Conservation (phyloP, 2,797 vertebrate species). For the Neosilurus mollespiculum region DNA sequence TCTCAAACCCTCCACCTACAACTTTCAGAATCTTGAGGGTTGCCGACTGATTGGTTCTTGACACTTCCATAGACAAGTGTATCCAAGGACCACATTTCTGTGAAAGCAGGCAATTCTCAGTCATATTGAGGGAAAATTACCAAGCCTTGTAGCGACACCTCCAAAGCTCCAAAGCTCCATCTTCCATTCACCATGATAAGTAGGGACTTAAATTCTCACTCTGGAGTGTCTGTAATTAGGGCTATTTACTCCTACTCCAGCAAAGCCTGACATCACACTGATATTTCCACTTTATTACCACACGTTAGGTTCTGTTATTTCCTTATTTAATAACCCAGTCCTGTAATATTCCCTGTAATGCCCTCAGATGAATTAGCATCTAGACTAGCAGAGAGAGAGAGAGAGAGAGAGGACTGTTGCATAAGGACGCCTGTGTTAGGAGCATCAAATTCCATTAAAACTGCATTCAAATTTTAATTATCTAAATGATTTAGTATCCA, state of each 20-base stretch:
- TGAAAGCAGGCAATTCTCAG: neutral
- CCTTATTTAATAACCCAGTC: slow-evolving; percentile 31
- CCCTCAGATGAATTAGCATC: slow-evolving; percentile 14
- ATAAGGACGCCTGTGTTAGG: neutral
- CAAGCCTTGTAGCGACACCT: neutral
- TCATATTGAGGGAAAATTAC: neutral
- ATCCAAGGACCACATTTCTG: neutral
- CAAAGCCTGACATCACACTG: slow-evolving; percentile 9
- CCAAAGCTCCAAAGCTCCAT: neutral
- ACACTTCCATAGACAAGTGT: neutral
- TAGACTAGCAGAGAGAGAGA: neutral
- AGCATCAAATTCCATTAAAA: slow-evolving; percentile 20
- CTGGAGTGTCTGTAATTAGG: slow-evolving; percentile 4
- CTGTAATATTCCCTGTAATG: slow-evolving; percentile 18
- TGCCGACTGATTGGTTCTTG: neutral
- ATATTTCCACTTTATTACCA: slow-evolving; percentile 30
- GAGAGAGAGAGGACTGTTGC: neutral
- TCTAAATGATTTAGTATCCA: slow-evolving; percentile 5
- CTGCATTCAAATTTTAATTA: neutral
- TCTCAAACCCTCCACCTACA: neutral
- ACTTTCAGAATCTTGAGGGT: neutral
- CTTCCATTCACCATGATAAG: neutral
- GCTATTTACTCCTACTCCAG: slow-evolving; percentile 12
- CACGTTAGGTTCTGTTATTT: slow-evolving; percentile 22
- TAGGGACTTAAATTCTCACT: slow-evolving; percentile 13